A percentile compares a stretch with the other conserved stretches of the same genome.
Conservation (phyloP, 2,888 invertebrate genomes). For the Mayetiola destructor region DNA sequence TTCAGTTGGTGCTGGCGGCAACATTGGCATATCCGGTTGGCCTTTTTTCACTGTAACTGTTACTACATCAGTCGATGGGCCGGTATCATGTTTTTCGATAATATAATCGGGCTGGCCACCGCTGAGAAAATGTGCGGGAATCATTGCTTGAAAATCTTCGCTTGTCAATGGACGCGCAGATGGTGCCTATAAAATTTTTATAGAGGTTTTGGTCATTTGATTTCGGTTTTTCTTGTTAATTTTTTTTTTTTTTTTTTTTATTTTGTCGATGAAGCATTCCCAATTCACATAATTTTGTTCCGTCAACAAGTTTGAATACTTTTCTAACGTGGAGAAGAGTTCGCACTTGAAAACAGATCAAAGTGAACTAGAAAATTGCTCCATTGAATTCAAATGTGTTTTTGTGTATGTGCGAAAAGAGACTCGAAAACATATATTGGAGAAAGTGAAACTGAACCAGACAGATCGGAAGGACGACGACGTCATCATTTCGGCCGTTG, state of each 20-base stretch:
- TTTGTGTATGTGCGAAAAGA: no score
- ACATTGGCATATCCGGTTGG: constrained; percentile 50
- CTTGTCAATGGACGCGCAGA: constrained; percentile 72
- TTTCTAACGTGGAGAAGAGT: no score
- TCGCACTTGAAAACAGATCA: no score
- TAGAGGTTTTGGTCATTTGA: neutral
- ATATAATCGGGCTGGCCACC: constrained; percentile 49
- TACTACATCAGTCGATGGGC: constrained; percentile 47
- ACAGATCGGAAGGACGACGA: no score
- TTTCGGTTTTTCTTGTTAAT: constrained; percentile 14
- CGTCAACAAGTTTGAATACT: no score
- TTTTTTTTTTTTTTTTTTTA: constrained; percentile 6
- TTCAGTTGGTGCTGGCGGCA: constrained; percentile 69
- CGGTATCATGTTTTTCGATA: constrained; percentile 32
- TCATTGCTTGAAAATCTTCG: constrained; percentile 92
- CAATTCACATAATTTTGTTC: no score
- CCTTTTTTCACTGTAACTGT: constrained; percentile 74
- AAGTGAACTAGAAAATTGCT: no score
- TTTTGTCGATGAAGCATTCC: no score
- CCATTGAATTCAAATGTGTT: no score
- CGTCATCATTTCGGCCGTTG: no score
- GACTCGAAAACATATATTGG: no score
- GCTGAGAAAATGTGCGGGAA: constrained; percentile 80
- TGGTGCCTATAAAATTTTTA: constrained; percentile 18
- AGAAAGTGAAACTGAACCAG: no score